Percentiles rank a stretch among this genome's conserved stretches.
Conservation (phyloP, 2,888 invertebrate species). For the Chrysodeixis includens region DNA sequence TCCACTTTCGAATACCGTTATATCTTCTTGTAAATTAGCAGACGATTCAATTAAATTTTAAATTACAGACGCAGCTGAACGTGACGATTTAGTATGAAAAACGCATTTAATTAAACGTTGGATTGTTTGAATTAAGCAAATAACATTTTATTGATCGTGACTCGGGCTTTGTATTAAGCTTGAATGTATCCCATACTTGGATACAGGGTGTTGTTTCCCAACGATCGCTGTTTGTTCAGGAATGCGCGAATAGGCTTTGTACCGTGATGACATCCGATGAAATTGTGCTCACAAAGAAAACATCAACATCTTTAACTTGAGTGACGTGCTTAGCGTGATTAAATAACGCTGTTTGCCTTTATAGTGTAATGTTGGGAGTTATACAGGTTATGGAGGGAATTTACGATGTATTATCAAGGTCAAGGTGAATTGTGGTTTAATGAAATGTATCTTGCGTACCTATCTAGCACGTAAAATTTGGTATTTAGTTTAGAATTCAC, state of each 20-base stretch:
- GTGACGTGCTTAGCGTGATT: constrained; percentile 33
- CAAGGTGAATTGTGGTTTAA: neutral
- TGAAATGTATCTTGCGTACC: too few relatives aligned
- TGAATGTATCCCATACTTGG: constrained; percentile 39
- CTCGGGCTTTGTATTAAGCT: constrained; percentile 44
- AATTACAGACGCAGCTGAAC: constrained; percentile 45
- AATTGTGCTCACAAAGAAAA: constrained; percentile 59
- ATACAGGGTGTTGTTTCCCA: constrained; percentile 56
- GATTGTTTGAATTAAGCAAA: constrained; percentile 62
- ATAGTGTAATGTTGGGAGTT: constrained; percentile 7
- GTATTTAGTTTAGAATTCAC: too few relatives aligned
- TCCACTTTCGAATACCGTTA: constrained; percentile 38
- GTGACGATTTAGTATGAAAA: constrained; percentile 59
- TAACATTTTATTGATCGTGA: constrained; percentile 58
- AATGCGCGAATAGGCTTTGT: constrained; percentile 59
- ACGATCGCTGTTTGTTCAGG: constrained; percentile 60
- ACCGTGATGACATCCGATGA: constrained; percentile 50
- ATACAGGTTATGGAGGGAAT: neutral
- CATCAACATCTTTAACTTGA: constrained; percentile 58
- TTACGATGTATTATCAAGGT: neutral
- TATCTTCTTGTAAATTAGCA: constrained; percentile 42
- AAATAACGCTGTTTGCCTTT: constrained; percentile 20
- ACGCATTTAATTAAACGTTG: constrained; percentile 67
- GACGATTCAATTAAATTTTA: constrained; percentile 50
- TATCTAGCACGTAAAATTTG: too few relatives aligned